Evolutionary conservation across 1,140 invertebrate genomes (phyloP).

Genomic region (Theocolax elegans): DNA sequence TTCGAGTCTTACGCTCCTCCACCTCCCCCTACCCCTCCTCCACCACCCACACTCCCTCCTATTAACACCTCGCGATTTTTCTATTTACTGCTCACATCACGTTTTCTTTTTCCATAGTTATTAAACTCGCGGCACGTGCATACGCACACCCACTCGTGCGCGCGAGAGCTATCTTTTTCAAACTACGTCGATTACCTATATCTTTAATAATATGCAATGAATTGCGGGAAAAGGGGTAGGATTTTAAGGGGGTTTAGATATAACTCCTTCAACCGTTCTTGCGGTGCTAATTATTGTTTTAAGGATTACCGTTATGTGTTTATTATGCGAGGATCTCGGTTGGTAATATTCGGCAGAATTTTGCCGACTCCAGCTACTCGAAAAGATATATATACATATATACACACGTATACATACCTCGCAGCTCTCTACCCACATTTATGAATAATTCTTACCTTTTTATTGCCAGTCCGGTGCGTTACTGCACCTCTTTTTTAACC

Average conservation of each 20-base stretch:
- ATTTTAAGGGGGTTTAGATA: no score
- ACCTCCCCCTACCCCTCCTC: neutral
- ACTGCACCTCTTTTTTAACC: neutral
- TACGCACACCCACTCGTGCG: neutral
- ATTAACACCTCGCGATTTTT: no score
- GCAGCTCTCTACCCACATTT: slow-evolving; percentile 25
- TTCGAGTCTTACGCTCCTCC: neutral
- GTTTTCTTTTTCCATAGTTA: no score
- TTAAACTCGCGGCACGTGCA: no score
- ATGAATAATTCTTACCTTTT: slow-evolving; percentile 63
- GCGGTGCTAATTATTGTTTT: slow-evolving; percentile 66
- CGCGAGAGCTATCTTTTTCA: neutral
- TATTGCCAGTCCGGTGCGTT: neutral
- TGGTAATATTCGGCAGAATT: slow-evolving; percentile 63
- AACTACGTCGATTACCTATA: slow-evolving; percentile 52
- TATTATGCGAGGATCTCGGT: slow-evolving; percentile 62
- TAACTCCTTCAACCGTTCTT: slow-evolving; percentile 37
- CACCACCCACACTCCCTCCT: neutral
- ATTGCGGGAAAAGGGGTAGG: slow-evolving; percentile 42
- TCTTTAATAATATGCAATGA: slow-evolving; percentile 43
- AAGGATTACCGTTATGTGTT: slow-evolving; percentile 67
- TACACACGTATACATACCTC: neutral
- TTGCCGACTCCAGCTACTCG: slow-evolving; percentile 43
- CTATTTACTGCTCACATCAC: no score
- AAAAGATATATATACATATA: slow-evolving; percentile 19